phyloP scores from a whole-genome alignment of 2,113 vertebrate genomes.

The sheep (Ovis aries) region ARS-UI_Ramb_v3.0 NC_056071.1:9391501-9392000 shows the following conservation, averaged over 20 bases:
- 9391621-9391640: neutral
- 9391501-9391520: neutral
- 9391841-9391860: neutral
- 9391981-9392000: neutral
- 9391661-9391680: neutral
- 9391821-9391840: neutral
- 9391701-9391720: neutral
- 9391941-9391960: neutral
- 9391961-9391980: neutral
- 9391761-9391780: neutral
- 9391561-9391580: neutral
- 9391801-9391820: neutral
- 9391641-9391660: neutral
- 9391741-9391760: neutral
- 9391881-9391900: neutral
- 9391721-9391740: neutral
- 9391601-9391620: neutral
- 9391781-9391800: neutral
- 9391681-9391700: neutral
- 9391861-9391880: neutral
- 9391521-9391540: neutral
- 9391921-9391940: neutral
- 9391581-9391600: neutral
- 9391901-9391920: neutral
- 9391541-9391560: neutral